Evolutionary conservation across 1,140 invertebrate species (phyloP), one percentile per base, ranked within the genome.

Genomic region (Epicauta chinensis): DNA sequence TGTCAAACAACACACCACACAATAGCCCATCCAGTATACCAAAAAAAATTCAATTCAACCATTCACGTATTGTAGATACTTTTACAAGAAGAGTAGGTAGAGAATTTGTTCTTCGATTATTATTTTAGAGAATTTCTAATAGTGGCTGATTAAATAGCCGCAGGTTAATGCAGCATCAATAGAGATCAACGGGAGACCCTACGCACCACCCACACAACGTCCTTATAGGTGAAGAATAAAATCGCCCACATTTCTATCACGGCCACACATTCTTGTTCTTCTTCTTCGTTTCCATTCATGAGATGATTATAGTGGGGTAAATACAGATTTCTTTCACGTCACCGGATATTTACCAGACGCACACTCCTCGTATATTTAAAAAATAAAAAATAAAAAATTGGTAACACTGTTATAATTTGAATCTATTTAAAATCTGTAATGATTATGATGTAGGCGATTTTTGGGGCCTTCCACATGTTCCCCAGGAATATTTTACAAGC

Each of bases 301-400:
- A 23, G 23, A 23, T 23, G 23, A 23, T 7, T 3, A 23, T 23
- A 23, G 23, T 23, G 23, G 23, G 23, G 23, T 7, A 23, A 23
- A 23, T 23, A 23, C 23, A 7, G 50, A 50, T 40, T 51, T 42
- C 50, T 36, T 51, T 42, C 50, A 23, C 34, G 41, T 43, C 50
- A 51, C 49, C 49, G 49, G 49, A 51, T 51, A 51, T 40, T 51
- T 41, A 12, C 16, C 50, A 51, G 50, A 51, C 50, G 44, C 49
- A 40, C 31, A 41, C 38, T 51, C 36, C 41, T 40, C 14, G 31
- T n/a, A 16, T 39, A 5, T 16, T 16, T 12, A 11, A 16, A 36
- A 13, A 4, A 36, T 36, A 39, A 39, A n/a, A n/a, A n/a, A n/a
- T n/a, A n/a, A n/a, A n/a, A n/a, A n/a, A n/a, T n/a, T n/a, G n/a